Conservation (phyloP, 2,797 vertebrate genomes). For the Fringilla coelebs region DNA sequence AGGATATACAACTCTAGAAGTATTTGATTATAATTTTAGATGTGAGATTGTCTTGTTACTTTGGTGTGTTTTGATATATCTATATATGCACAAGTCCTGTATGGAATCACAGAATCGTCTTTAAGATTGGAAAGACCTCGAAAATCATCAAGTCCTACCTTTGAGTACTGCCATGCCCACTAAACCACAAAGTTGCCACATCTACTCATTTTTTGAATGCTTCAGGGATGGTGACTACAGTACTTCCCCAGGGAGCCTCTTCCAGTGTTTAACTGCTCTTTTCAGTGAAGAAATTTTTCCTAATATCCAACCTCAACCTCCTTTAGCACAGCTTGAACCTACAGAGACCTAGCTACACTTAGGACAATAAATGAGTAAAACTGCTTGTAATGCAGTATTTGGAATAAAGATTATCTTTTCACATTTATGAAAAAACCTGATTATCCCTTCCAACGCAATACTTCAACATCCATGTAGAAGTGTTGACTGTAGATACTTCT, state of each 20-base stretch:
- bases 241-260: background rate
- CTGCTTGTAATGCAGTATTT: background rate
- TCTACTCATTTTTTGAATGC: background rate
- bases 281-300: background rate
- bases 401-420: background rate
- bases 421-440: background rate
- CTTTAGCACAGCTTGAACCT: background rate
- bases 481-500: background rate
- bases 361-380: background rate
- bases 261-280: background rate
- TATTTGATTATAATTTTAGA: background rate
- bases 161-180: background rate
- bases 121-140: background rate
- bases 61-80: background rate
- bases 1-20: background rate
- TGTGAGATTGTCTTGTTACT: background rate
- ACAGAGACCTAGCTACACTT: background rate
- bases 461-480: background rate
- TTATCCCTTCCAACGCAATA: background rate
- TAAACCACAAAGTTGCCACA: background rate
- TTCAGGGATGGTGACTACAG: background rate
- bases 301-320: background rate
- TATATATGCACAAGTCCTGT: background rate
- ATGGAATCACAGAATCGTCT: background rate
- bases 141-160: background rate